Conservation (phyloP, 35 echinoderm and acorn worm species). For the Hemicentrotus pulcherrimus region DNA sequence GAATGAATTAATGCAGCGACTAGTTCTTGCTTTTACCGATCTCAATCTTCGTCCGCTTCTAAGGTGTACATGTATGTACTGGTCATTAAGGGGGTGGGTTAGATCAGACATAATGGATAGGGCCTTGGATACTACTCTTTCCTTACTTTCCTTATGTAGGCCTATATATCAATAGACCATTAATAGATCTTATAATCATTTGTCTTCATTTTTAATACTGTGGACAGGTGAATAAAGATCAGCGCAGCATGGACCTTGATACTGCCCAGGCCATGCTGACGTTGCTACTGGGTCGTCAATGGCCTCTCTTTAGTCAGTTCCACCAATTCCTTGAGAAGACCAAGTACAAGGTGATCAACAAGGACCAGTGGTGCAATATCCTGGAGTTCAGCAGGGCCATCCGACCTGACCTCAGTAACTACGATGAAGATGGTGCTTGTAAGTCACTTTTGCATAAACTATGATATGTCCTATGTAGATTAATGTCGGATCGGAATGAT, state of each 20-base stretch:
- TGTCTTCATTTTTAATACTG: neutral
- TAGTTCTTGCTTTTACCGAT: too few relatives aligned
- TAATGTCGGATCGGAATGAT: too few relatives aligned
- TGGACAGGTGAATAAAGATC: slow-evolving; percentile 72
- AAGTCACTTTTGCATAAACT: slow-evolving; percentile 47
- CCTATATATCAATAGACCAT: too few relatives aligned
- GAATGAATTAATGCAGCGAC: too few relatives aligned
- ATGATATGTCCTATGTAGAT: too few relatives aligned
- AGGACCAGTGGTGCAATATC: slow-evolving; percentile 99
- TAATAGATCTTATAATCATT: neutral
- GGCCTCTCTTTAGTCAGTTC: slow-evolving; percentile 86
- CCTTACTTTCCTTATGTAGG: too few relatives aligned
- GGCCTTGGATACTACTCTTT: too few relatives aligned
- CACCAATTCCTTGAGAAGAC: slow-evolving; percentile 91
- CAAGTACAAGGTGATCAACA: slow-evolving; percentile 89
- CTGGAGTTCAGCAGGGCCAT: slow-evolving; percentile 97
- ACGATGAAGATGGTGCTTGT: slow-evolving; percentile 99
- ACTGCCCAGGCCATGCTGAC: slow-evolving; percentile 81
- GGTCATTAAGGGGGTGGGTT: too few relatives aligned
- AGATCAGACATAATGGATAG: too few relatives aligned
- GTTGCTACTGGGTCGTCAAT: slow-evolving; percentile 83
- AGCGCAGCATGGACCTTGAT: slow-evolving; percentile 85
- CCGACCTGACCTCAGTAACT: slow-evolving; percentile 87
- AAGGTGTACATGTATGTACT: too few relatives aligned
- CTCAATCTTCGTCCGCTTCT: too few relatives aligned